A percentile compares a stretch with the other conserved stretches of the same genome.
These are phyloP conservation scores for Dugesia japonica DNA, from an alignment of 2,888 invertebrate species.

Conservation along the genomic window DNA sequence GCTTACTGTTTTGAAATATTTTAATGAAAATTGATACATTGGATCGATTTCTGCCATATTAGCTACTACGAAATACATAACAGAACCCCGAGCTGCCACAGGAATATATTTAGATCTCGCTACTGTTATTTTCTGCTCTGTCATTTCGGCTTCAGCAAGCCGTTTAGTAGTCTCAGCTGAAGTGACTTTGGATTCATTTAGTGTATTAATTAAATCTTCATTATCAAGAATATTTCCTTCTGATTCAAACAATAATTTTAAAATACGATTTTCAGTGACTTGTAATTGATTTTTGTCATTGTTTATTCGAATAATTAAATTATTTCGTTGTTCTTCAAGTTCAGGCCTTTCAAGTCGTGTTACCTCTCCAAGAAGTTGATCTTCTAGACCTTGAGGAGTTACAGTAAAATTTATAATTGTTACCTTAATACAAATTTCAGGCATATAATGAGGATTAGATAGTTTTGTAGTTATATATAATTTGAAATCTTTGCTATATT, in stretches of 20 bases:
- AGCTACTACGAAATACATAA: slow-evolving; percentile 49
- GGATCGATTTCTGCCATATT: slow-evolving; percentile 48
- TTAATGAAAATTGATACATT: slow-evolving; percentile 50
- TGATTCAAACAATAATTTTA: slow-evolving; percentile 48
- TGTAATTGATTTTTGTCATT: slow-evolving; percentile 48
- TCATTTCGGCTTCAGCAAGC: slow-evolving; percentile 46
- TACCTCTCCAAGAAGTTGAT: slow-evolving; percentile 70
- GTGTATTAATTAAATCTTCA: slow-evolving; percentile 47
- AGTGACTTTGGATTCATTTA: slow-evolving; percentile 49
- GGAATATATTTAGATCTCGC: slow-evolving; percentile 48
- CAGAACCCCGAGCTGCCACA: slow-evolving; percentile 48
- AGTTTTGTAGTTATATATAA: slow-evolving; percentile 50
- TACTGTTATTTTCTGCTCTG: slow-evolving; percentile 46
- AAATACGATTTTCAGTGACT: slow-evolving; percentile 48
- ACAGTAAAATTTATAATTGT: slow-evolving; percentile 83
- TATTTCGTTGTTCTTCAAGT: slow-evolving; percentile 48
- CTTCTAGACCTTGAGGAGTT: slow-evolving; percentile 72
- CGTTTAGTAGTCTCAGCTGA: slow-evolving; percentile 46
- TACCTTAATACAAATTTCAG: slow-evolving; percentile 55
- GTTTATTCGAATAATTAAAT: slow-evolving; percentile 48
- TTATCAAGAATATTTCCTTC: slow-evolving; percentile 49
- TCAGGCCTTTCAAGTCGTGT: slow-evolving; percentile 48
- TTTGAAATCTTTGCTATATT: slow-evolving; percentile 47
- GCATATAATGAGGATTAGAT: slow-evolving; percentile 48
- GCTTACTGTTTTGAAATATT: slow-evolving; percentile 49